Percentiles rank a stretch among this genome's conserved stretches.
These are phyloP conservation scores for Colius striatus DNA, from an alignment of 2,113 vertebrate species.

Conservation along the genomic window DNA sequence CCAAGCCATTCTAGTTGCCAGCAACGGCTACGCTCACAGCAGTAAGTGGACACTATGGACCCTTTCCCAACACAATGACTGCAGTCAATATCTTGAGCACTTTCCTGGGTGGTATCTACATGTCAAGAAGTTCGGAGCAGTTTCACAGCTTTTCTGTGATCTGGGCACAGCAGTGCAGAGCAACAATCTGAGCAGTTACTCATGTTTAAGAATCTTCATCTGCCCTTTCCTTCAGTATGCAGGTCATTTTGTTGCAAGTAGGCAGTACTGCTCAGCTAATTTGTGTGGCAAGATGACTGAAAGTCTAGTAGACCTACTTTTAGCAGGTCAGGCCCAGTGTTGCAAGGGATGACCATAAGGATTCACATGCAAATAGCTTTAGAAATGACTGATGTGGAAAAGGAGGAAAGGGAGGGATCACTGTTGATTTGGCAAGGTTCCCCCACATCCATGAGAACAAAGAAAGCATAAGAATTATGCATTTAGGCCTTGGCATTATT, in stretches of 20 bases:
- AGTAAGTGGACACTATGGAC: accelerated
- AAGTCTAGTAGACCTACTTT: slow-evolving; percentile 66
- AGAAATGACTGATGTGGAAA: slow-evolving; percentile 29
- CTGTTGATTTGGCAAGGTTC: slow-evolving; percentile 69
- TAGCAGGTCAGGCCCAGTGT: slow-evolving; percentile 50
- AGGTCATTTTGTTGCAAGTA: slow-evolving; percentile 55
- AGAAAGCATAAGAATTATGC: slow-evolving; percentile 8
- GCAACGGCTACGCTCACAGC: neutral
- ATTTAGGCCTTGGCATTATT: slow-evolving; percentile 30
- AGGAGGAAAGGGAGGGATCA: slow-evolving; percentile 34
- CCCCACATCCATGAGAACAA: slow-evolving; percentile 50
- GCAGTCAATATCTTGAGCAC: neutral
- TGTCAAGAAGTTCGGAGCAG: neutral
- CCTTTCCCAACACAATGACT: neutral
- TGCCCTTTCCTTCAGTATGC: slow-evolving; percentile 36
- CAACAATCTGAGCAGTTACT: neutral
- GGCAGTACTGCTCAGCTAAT: slow-evolving; percentile 67
- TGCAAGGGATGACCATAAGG: slow-evolving; percentile 59
- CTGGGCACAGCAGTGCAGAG: neutral
- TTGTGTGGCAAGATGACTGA: slow-evolving; percentile 60
- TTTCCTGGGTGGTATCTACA: neutral
- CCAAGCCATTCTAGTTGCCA: neutral
- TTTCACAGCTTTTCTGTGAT: neutral
- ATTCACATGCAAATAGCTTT: slow-evolving; percentile 82
- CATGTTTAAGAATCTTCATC: neutral